A percentile compares a stretch with the other conserved stretches of the same genome.
phyloP scores from a whole-genome alignment of 2,797 vertebrate genomes.

The Rhinichthys osculus region DNA sequence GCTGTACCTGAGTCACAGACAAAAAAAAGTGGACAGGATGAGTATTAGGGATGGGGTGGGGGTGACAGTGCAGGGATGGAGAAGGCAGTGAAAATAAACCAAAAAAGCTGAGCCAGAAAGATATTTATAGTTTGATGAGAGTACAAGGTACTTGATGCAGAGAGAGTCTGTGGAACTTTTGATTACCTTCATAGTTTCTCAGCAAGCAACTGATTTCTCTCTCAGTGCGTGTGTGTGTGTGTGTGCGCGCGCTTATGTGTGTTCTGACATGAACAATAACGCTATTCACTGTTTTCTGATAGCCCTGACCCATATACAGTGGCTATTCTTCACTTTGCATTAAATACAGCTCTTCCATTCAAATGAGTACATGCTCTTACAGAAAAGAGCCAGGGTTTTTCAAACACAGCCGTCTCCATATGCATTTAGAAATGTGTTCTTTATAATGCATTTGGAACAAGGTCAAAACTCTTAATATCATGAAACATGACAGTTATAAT shows the following conservation, averaged over 20 bases:
- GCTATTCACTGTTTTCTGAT: slow-evolving; percentile 57
- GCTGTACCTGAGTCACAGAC: slow-evolving; percentile 32
- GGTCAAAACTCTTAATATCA: slow-evolving; percentile 27
- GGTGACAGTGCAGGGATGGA: background rate
- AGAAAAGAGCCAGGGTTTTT: background rate
- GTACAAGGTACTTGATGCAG: slow-evolving; percentile 2
- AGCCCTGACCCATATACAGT: slow-evolving; percentile 72
- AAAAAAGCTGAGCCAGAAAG: slow-evolving; percentile 43
- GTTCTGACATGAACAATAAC: slow-evolving; percentile 36
- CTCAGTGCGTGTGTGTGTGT: slow-evolving; percentile 13
- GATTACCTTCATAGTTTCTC: slow-evolving; percentile 33
- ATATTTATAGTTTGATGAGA: slow-evolving; percentile 32
- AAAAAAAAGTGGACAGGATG: background rate
- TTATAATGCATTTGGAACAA: slow-evolving; percentile 9
- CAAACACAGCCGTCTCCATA: background rate
- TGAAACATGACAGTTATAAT: background rate
- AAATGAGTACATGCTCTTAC: slow-evolving; percentile 24
- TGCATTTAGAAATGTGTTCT: background rate
- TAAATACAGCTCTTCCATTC: slow-evolving; percentile 40
- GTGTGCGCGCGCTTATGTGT: slow-evolving; percentile 17
- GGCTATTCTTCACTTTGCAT: slow-evolving; percentile 64
- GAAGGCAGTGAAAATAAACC: slow-evolving; percentile 5
- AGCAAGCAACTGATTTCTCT: background rate
- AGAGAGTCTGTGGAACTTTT: slow-evolving; percentile 24
- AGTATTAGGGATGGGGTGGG: slow-evolving; percentile 9